Conservation (phyloP, 2,888 invertebrate species). For the Lasioglossum pauxillum region DNA sequence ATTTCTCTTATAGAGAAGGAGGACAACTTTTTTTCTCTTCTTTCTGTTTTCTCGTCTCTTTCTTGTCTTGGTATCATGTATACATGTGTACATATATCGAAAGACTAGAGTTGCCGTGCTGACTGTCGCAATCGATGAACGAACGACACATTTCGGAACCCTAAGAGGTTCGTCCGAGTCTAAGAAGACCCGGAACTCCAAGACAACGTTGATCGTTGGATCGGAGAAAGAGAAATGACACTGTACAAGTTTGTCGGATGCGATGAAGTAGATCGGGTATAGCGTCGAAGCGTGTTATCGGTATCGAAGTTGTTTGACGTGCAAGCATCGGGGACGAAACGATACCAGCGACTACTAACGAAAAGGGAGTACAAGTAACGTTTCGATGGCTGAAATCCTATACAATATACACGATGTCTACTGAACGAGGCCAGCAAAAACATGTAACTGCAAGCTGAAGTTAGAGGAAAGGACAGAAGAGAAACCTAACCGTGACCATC, state of each 20-base stretch:
- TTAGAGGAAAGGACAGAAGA: background rate
- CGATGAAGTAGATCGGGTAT: background rate
- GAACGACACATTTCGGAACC: background rate
- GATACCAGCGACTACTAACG: background rate
- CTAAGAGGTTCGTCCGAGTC: background rate
- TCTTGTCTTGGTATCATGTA: background rate
- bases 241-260: conserved; percentile 25
- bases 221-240: conserved; percentile 13
- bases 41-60: background rate
- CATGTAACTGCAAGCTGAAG: background rate
- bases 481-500: background rate
- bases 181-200: background rate
- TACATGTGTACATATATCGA: background rate
- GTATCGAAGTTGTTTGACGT: conserved; percentile 10
- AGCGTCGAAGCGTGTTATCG: conserved; percentile 2
- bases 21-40: background rate
- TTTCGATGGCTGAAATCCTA: background rate
- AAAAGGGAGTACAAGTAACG: background rate
- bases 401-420: background rate
- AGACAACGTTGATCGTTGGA: conserved; percentile 1
- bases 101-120: background rate
- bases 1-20: background rate
- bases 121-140: background rate
- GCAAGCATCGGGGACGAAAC: background rate
- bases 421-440: background rate